Conservation (phyloP, 2,113 vertebrate species). For the Microtus oregoni region DNA sequence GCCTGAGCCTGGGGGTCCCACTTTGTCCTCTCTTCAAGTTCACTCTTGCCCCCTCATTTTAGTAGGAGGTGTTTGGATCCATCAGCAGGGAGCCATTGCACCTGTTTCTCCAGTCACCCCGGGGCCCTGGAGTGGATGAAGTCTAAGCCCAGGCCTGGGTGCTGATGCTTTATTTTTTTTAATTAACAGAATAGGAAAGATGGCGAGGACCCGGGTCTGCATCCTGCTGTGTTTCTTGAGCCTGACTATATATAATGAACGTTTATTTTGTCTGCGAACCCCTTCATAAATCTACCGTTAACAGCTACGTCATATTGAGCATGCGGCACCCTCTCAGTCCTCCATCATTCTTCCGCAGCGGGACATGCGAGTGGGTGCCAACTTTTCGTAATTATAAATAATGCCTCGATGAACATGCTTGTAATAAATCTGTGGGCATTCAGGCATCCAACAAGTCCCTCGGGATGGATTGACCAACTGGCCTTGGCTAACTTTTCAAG, state of each 20-base stretch:
- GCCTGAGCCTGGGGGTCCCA: neutral
- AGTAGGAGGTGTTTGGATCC: neutral
- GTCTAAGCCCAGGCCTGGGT: neutral
- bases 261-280: fast-evolving
- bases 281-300: too few species aligned
- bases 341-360: fast-evolving
- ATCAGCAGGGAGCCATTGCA: neutral
- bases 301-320: fast-evolving
- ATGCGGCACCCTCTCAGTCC: fast-evolving
- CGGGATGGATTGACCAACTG: fast-evolving
- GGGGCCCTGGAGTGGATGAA: neutral
- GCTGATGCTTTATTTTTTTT: neutral
- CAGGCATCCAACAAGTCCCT: neutral
- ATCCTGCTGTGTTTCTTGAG: neutral
- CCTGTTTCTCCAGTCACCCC: neutral
- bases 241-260: fast-evolving
- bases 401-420: neutral
- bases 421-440: fast-evolving
- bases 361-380: fast-evolving
- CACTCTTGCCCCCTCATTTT: neutral
- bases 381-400: neutral
- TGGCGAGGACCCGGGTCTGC: too few species aligned
- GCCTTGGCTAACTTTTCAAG: neutral
- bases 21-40: neutral
- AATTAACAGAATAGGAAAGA: neutral